These are phyloP conservation scores for Malthinus seriepunctatus DNA, from an alignment of 2,888 invertebrate genomes.

Conservation along the genomic window DNA sequence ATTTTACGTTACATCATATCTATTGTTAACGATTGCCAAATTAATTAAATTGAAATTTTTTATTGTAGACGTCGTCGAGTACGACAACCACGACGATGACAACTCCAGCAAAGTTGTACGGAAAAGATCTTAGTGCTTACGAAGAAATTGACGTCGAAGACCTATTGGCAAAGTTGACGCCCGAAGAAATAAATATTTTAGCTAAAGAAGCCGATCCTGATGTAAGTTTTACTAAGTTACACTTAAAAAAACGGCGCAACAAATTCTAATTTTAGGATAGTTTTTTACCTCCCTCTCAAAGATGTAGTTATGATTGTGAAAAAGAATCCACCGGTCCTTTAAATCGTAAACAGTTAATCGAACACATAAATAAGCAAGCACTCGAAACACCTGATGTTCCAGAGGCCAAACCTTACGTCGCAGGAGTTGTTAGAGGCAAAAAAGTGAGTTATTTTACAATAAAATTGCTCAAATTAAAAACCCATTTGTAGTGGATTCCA, in stretches of 20 bases:
- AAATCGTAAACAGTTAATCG: slow-evolving; percentile 91
- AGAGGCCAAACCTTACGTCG: slow-evolving; percentile 90
- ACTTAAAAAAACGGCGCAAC: slow-evolving; percentile 10
- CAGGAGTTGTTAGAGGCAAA: slow-evolving; percentile 89
- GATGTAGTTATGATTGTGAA: slow-evolving; percentile 94
- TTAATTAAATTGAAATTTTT: slow-evolving; percentile 25
- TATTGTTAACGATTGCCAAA: background rate
- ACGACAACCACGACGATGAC: slow-evolving; percentile 90
- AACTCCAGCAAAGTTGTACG: slow-evolving; percentile 86
- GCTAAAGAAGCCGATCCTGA: slow-evolving; percentile 99
- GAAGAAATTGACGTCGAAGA: slow-evolving; percentile 97
- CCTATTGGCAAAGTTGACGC: slow-evolving; percentile 86
- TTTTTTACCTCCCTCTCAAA: slow-evolving; percentile 93
- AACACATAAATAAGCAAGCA: slow-evolving; percentile 98
- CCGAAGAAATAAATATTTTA: slow-evolving; percentile 95
- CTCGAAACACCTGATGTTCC: slow-evolving; percentile 97
- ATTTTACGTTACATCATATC: background rate
- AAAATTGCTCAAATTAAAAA: background rate
- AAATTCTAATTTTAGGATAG: slow-evolving; percentile 78
- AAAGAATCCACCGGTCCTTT: slow-evolving; percentile 96
- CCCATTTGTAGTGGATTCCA: slow-evolving; percentile 74
- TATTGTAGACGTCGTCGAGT: slow-evolving; percentile 82
- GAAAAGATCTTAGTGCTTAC: slow-evolving; percentile 86
- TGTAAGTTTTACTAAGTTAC: slow-evolving; percentile 66
- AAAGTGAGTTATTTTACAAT: slow-evolving; percentile 62